Conservation (phyloP, 2,113 vertebrate genomes). For the Setophaga kirtlandii region DNA sequence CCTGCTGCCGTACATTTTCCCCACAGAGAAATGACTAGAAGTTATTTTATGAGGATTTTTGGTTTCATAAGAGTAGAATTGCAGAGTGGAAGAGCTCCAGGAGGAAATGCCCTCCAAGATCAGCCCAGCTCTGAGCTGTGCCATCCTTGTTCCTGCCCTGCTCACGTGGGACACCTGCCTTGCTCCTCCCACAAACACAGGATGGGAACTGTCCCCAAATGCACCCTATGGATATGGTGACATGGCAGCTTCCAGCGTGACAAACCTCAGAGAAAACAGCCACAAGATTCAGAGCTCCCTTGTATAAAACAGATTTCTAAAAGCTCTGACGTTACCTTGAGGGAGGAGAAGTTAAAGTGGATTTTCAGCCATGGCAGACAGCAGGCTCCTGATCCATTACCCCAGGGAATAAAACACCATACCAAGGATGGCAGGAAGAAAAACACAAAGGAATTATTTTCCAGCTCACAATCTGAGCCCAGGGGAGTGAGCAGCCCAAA, state of each 20-base stretch:
- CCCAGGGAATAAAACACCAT: rapidly evolving
- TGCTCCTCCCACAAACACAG: neutral
- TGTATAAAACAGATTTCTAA: neutral
- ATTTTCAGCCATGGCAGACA: neutral
- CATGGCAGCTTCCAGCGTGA: neutral
- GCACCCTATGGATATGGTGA: rapidly evolving
- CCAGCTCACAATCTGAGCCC: neutral
- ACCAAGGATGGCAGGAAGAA: neutral
- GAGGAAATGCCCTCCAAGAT: neutral
- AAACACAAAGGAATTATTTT: neutral
- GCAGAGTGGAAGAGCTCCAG: neutral
- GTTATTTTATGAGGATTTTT: neutral
- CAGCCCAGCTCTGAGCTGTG: neutral
- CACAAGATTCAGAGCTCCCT: neutral
- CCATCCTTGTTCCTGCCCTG: neutral
- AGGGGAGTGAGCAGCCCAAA: neutral
- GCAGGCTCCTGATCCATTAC: neutral
- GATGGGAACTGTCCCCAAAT: neutral
- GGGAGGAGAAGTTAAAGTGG: neutral
- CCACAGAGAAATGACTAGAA: neutral
- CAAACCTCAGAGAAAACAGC: neutral
- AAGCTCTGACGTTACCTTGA: neutral
- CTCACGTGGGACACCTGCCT: neutral
- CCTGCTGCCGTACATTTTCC: neutral
- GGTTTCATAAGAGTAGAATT: neutral